A percentile compares a stretch with the other conserved stretches of the same genome.
Evolutionary conservation across 2,113 vertebrate species (phyloP).

Genomic region (Hiodon tergisus): DNA sequence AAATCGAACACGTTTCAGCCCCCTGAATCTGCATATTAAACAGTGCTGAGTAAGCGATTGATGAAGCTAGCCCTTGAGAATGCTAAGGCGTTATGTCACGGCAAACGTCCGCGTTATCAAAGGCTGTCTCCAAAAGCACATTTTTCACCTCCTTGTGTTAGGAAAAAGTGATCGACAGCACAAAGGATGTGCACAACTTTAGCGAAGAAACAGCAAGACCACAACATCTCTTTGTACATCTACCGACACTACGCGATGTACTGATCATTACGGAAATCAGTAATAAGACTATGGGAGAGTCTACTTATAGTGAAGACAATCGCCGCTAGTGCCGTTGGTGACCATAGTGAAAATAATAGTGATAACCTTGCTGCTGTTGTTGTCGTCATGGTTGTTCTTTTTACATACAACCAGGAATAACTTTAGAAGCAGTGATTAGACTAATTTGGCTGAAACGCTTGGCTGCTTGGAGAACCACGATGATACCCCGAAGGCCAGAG

Average conservation of each 20-base stretch:
- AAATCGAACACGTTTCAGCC: not conserved
- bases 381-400: not conserved
- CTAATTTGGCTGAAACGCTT: not conserved
- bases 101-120: not conserved
- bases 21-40: not conserved
- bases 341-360: too few relatives aligned
- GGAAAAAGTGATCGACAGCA: not conserved
- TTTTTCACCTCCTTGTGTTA: not conserved
- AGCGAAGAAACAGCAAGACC: too few relatives aligned
- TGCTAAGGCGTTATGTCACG: not conserved
- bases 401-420: constrained; percentile 1
- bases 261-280: too few relatives aligned
- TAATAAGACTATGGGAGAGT: too few relatives aligned
- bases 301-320: too few relatives aligned
- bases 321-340: too few relatives aligned
- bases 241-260: too few relatives aligned
- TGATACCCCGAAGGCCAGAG: not conserved
- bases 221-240: too few relatives aligned
- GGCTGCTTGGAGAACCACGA: too few relatives aligned
- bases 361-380: too few relatives aligned
- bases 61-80: not conserved
- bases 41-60: constrained; percentile 2
- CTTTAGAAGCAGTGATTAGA: not conserved
- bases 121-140: not conserved
- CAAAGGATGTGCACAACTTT: not conserved